Percentiles rank a stretch among this genome's conserved stretches.
Evolutionary conservation across 2,113 vertebrate species (phyloP).

Genomic region (Arizona elegans): DNA sequence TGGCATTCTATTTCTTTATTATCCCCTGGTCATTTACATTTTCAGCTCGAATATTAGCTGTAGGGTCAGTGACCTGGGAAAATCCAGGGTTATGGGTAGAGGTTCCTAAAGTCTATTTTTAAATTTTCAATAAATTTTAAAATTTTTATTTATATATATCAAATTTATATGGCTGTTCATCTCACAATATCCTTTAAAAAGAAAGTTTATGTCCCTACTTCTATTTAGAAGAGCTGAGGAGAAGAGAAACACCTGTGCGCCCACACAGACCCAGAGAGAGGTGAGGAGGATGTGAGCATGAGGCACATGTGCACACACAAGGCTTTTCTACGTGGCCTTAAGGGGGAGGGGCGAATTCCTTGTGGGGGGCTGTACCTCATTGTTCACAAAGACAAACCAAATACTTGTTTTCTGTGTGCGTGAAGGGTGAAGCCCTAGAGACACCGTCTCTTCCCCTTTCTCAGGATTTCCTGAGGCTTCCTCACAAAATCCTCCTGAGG

Average conservation of each 20-base stretch:
- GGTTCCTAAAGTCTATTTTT: neutral
- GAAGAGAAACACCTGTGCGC: neutral
- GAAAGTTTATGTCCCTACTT: neutral
- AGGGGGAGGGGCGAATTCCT: neutral
- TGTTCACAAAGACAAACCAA: neutral
- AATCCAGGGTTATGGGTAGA: neutral
- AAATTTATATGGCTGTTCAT: neutral
- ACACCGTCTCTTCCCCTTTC: neutral
- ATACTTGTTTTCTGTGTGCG: neutral
- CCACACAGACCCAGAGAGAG: too few species aligned
- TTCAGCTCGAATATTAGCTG: neutral
- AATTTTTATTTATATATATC: too few species aligned
- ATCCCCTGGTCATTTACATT: neutral
- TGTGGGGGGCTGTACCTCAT: neutral
- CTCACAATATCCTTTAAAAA: neutral
- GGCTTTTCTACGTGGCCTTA: neutral
- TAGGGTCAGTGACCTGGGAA: neutral
- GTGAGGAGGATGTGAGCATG: accelerated
- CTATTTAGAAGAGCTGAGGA: neutral
- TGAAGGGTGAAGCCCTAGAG: neutral
- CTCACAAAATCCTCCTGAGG: neutral
- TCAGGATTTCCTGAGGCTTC: too few species aligned
- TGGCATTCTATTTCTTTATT: neutral
- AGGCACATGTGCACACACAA: neutral
- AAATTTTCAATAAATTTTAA: neutral